A percentile compares a stretch with the other conserved stretches of the same genome.
Evolutionary conservation across 2,113 vertebrate species (phyloP).

Genomic region (Vulpes vulpes): DNA sequence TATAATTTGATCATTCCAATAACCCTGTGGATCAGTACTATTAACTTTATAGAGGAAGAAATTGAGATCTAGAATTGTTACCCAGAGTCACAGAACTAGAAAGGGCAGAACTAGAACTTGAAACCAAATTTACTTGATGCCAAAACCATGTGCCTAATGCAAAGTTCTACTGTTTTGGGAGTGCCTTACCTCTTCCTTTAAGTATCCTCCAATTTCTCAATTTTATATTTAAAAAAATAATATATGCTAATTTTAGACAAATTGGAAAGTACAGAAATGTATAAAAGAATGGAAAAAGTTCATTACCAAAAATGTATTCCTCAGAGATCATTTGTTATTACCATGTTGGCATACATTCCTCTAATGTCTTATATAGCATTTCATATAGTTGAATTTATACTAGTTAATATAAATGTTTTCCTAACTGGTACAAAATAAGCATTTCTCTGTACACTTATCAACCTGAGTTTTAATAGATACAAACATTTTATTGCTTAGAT

Average conservation of each 20-base stretch:
- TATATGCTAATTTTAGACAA: background rate
- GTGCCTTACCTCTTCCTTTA: background rate
- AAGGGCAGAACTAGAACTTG: background rate
- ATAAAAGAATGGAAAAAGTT: background rate
- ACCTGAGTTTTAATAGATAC: background rate
- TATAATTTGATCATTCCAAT: background rate
- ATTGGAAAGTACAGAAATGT: background rate
- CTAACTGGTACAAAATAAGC: background rate
- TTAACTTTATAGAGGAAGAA: background rate
- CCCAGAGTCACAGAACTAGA: background rate
- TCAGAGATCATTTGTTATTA: background rate
- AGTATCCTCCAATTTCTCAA: background rate
- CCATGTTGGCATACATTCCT: background rate
- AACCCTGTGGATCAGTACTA: background rate
- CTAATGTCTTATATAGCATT: slow-evolving; percentile 1
- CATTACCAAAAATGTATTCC: background rate
- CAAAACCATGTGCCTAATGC: background rate
- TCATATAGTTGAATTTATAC: background rate
- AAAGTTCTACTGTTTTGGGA: background rate
- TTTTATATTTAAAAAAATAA: background rate
- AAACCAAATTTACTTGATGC: background rate
- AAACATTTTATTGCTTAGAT: slow-evolving; percentile 9
- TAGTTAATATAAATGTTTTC: background rate
- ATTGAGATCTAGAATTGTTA: background rate
- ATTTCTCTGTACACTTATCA: background rate